phyloP scores from a whole-genome alignment of 2,888 invertebrate species.

The Andricus quercusramuli region DNA sequence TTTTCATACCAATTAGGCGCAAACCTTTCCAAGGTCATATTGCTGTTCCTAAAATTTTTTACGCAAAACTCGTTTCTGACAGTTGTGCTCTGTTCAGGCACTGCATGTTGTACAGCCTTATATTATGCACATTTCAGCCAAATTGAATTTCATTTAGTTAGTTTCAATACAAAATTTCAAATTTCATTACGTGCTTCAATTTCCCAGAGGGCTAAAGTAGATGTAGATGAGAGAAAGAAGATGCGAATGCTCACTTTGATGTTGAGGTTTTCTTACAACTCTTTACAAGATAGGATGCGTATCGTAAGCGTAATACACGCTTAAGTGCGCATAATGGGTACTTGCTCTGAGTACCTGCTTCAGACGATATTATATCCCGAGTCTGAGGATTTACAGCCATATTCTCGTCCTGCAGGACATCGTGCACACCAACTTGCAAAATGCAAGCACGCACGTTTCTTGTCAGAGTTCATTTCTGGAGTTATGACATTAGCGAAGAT shows the following conservation, averaged over 20 bases:
- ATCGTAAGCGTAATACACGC: slow-evolving; percentile 47
- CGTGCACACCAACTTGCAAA: slow-evolving; percentile 7
- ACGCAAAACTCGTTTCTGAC: no score
- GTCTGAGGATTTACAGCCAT: slow-evolving; percentile 12
- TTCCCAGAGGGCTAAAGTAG: background rate
- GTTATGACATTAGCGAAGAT: slow-evolving; percentile 71
- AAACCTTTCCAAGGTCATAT: no score
- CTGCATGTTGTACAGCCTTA: no score
- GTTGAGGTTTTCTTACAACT: slow-evolving; percentile 17
- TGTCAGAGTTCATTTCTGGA: slow-evolving; percentile 61
- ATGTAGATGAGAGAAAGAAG: slow-evolving; percentile 5
- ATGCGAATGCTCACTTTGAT: slow-evolving; percentile 49
- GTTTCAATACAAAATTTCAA: background rate
- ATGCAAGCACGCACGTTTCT: slow-evolving; percentile 42
- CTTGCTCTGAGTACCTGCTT: slow-evolving; percentile 39
- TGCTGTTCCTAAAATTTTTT: no score
- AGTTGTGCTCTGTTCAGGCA: no score
- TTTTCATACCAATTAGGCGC: no score
- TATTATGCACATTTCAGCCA: no score
- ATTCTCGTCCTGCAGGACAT: slow-evolving; percentile 17
- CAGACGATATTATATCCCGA: background rate
- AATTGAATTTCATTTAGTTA: background rate
- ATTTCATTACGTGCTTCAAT: slow-evolving; percentile 4
- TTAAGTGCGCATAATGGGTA: slow-evolving; percentile 47
- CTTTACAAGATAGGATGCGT: slow-evolving; percentile 40